phyloP scores from a whole-genome alignment of 2,113 vertebrate genomes.

The Microcebus murinus region DNA sequence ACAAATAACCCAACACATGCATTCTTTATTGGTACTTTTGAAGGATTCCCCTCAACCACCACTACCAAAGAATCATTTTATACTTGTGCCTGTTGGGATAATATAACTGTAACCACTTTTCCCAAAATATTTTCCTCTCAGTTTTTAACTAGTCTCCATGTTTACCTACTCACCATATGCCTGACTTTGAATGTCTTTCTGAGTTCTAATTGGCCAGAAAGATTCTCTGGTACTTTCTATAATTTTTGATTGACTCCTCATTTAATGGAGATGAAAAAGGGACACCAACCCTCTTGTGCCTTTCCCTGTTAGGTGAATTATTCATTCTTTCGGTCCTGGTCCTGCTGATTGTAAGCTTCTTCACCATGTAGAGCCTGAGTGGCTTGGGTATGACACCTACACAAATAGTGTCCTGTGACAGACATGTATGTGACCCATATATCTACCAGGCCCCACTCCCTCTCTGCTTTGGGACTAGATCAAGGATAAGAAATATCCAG shows the following conservation, averaged over 20 bases:
- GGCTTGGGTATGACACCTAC: too few relatives aligned
- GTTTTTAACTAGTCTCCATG: background rate
- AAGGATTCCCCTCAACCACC: background rate
- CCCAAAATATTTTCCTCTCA: background rate
- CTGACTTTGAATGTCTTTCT: background rate
- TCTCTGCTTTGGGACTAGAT: background rate
- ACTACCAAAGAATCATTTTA: background rate
- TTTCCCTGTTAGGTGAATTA: background rate
- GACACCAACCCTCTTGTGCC: background rate
- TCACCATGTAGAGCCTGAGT: fast-evolving
- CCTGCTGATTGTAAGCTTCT: background rate
- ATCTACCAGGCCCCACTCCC: too few relatives aligned
- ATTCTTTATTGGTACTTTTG: background rate
- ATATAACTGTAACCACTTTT: background rate
- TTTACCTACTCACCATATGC: background rate
- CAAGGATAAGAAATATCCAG: background rate
- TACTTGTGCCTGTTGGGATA: background rate
- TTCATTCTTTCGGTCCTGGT: background rate
- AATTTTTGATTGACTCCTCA: background rate
- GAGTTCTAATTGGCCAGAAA: background rate
- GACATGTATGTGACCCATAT: background rate
- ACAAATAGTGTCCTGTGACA: background rate
- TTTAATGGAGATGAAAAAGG: background rate
- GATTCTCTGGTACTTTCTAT: background rate
- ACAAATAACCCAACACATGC: too few relatives aligned